Conservation (phyloP, 2,113 vertebrate species). For the Ramphastos sulfuratus region DNA sequence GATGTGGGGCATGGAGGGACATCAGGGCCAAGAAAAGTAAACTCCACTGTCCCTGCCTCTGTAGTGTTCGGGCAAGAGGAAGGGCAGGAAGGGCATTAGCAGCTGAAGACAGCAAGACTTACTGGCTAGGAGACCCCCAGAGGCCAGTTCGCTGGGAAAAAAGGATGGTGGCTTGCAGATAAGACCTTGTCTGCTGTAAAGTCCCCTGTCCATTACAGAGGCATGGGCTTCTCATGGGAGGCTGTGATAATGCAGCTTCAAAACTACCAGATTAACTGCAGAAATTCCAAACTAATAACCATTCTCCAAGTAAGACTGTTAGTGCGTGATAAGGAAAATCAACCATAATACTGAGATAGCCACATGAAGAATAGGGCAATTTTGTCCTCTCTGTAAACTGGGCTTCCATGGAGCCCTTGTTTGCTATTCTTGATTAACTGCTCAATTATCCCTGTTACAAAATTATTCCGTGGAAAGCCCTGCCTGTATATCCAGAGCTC, state of each 20-base stretch:
- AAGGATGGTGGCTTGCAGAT: not conserved
- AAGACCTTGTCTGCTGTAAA: not conserved
- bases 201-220: not conserved
- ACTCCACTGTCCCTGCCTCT: not conserved
- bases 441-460: slow-evolving; percentile 58
- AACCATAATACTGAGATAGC: slow-evolving; percentile 51
- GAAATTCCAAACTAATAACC: slow-evolving; percentile 60
- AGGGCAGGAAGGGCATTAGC: not conserved
- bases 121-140: not conserved
- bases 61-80: not conserved
- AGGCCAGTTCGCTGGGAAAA: not conserved
- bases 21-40: not conserved
- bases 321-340: slow-evolving; percentile 59
- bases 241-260: slow-evolving; percentile 17
- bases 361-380: slow-evolving; percentile 69
- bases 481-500: slow-evolving; percentile 19
- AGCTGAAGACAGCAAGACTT: not conserved
- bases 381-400: slow-evolving; percentile 56
- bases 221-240: not conserved
- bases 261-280: slow-evolving; percentile 46
- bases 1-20: not conserved
- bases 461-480: slow-evolving; percentile 41
- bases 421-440: slow-evolving; percentile 69
- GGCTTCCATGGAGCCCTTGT: slow-evolving; percentile 53
- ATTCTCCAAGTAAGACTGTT: slow-evolving; percentile 36